Conservation (phyloP, 2,888 invertebrate species). For the Pomacea canaliculata region DNA sequence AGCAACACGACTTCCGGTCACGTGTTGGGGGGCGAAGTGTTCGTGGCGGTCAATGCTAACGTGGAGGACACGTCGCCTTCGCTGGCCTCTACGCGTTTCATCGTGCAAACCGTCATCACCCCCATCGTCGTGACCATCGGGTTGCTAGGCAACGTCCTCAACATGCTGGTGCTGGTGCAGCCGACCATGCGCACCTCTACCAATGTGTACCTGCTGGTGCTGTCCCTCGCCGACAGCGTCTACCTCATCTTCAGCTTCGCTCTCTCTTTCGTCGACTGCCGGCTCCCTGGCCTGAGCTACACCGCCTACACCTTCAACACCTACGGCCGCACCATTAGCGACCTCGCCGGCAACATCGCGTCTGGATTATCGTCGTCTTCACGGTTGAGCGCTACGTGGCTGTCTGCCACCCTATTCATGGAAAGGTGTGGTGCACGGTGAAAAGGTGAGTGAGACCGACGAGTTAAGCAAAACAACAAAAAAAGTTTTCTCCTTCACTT, state of each 20-base stretch:
- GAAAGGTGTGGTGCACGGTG: constrained; percentile 71
- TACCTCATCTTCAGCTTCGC: constrained; percentile 76
- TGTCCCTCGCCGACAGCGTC: constrained; percentile 80
- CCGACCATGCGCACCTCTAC: constrained; percentile 67
- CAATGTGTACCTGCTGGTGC: constrained; percentile 77
- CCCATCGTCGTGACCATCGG: constrained; percentile 62
- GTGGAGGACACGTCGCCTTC: constrained; percentile 17
- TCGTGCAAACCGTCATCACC: constrained; percentile 40
- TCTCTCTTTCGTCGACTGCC: constrained; percentile 74
- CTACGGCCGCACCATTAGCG: constrained; percentile 76
- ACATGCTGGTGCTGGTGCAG: constrained; percentile 63
- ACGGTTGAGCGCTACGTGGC: constrained; percentile 83
- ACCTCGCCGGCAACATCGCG: constrained; percentile 78
- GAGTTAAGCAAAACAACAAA: too few species aligned
- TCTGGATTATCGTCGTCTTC: constrained; percentile 83
- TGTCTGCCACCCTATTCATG: constrained; percentile 81
- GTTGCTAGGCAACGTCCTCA: constrained; percentile 63
- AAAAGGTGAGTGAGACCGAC: constrained; percentile 1
- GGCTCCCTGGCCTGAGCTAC: constrained; percentile 18
- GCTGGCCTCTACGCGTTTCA: constrained; percentile 27
- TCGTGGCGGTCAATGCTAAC: too few species aligned
- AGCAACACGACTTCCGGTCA: too few species aligned
- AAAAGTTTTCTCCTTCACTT: too few species aligned
- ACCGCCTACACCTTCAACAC: constrained; percentile 72
- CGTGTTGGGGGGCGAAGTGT: too few species aligned